These are phyloP conservation scores for Drosophila neocordata DNA, from an alignment of 1,140 invertebrate genomes.

Conservation along the genomic window DNA sequence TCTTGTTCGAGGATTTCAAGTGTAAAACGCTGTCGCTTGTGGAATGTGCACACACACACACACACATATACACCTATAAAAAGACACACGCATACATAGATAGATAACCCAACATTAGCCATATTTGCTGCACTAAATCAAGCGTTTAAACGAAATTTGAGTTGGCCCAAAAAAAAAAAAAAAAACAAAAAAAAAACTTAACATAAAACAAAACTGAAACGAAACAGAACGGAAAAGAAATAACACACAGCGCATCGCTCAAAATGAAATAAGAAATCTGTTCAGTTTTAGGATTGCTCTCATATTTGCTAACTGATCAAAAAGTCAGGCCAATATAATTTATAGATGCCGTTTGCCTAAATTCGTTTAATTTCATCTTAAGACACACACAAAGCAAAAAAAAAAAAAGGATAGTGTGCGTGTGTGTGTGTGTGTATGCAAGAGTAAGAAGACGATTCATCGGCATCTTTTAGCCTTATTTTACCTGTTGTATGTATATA, in stretches of 20 bases:
- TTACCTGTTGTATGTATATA: constrained; percentile 36
- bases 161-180: constrained; percentile 49
- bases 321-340: constrained; percentile 62
- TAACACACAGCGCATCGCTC: constrained; percentile 6
- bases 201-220: constrained; percentile 19
- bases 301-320: constrained; percentile 45
- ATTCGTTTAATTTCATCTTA: constrained; percentile 75
- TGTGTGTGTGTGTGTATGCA: constrained; percentile 9
- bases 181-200: no score
- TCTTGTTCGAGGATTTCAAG: constrained; percentile 57
- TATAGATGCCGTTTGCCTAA: constrained; percentile 81
- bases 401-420: no score
- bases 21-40: constrained; percentile 79
- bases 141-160: constrained; percentile 80
- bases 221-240: constrained; percentile 5
- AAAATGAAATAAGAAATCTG: background rate
- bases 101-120: constrained; percentile 60
- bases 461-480: background rate
- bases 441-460: background rate
- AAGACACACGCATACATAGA: constrained; percentile 11
- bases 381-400: constrained; percentile 31
- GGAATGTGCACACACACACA: constrained; percentile 59
- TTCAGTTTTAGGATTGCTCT: constrained; percentile 33
- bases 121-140: constrained; percentile 76
- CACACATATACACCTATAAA: constrained; percentile 8